Conservation (phyloP, 2,888 invertebrate genomes). For the Seladonia tumulorum region DNA sequence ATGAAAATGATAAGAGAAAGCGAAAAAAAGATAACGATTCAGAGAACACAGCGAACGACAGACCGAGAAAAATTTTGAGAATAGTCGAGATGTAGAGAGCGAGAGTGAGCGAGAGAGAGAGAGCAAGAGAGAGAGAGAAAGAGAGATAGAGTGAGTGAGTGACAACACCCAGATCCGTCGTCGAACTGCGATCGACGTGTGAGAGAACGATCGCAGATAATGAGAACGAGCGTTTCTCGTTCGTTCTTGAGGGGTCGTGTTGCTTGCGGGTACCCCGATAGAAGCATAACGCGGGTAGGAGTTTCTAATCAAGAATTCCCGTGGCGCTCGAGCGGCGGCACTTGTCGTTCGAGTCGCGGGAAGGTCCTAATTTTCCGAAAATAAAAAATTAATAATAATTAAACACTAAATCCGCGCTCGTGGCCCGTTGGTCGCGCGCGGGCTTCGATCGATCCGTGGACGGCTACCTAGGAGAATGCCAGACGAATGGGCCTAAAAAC, state of each 20-base stretch:
- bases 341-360: constrained; percentile 77
- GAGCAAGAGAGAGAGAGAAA: neutral
- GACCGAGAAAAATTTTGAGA: constrained; percentile 5
- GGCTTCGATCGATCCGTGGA: constrained; percentile 31
- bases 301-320: constrained; percentile 82
- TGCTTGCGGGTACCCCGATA: constrained; percentile 82
- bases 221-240: constrained; percentile 22
- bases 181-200: constrained; percentile 44
- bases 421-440: constrained; percentile 36
- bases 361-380: constrained; percentile 81
- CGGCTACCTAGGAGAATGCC: constrained; percentile 15
- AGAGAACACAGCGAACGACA: constrained; percentile 18
- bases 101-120: constrained; percentile 22
- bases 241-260: constrained; percentile 59
- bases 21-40: constrained; percentile 2
- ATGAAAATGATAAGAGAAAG: constrained; percentile 24
- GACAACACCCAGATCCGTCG: constrained; percentile 53
- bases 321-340: constrained; percentile 74
- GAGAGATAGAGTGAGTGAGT: constrained; percentile 29
- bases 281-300: constrained; percentile 85
- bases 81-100: constrained; percentile 14
- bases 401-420: constrained; percentile 72
- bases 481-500: constrained; percentile 61
- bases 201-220: constrained; percentile 35
- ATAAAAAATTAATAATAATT: constrained; percentile 71